Conservation (phyloP, 2,888 invertebrate genomes). For the Rotaria sp. region DNA sequence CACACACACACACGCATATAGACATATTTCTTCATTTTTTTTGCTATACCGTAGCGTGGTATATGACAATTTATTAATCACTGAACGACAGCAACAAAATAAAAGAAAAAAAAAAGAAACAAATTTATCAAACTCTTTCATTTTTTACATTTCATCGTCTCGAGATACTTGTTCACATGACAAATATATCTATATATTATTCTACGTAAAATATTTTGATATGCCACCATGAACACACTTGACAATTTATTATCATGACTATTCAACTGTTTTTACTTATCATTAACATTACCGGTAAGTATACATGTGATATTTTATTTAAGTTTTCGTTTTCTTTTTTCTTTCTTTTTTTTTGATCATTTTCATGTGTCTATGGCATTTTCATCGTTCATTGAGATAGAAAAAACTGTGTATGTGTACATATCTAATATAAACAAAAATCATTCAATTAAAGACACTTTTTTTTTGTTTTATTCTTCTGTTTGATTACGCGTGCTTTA, state of each 20-base stretch:
- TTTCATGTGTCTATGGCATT: not conserved
- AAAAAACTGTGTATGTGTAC: not conserved
- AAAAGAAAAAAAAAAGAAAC: not conserved
- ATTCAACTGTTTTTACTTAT: not conserved
- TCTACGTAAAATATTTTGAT: not conserved
- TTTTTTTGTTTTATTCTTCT: not conserved
- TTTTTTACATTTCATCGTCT: not conserved
- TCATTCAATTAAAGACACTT: not conserved
- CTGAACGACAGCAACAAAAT: not conserved
- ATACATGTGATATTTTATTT: not conserved
- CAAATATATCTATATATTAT: not conserved
- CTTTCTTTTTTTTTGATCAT: not conserved
- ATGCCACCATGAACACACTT: not conserved
- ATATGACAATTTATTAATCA: constrained; percentile 15
- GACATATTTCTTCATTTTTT: not conserved
- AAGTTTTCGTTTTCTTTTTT: too few relatives aligned
- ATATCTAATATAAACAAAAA: not conserved
- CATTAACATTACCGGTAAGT: not conserved
- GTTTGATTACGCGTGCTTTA: not conserved
- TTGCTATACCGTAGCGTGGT: not conserved
- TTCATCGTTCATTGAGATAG: not conserved
- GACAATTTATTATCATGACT: not conserved
- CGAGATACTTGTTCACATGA: not conserved
- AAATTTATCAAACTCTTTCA: not conserved
- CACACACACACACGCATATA: not conserved